Evolutionary conservation across 2,113 vertebrate genomes (phyloP).

Genomic region (Psilopsiagon aymara): DNA sequence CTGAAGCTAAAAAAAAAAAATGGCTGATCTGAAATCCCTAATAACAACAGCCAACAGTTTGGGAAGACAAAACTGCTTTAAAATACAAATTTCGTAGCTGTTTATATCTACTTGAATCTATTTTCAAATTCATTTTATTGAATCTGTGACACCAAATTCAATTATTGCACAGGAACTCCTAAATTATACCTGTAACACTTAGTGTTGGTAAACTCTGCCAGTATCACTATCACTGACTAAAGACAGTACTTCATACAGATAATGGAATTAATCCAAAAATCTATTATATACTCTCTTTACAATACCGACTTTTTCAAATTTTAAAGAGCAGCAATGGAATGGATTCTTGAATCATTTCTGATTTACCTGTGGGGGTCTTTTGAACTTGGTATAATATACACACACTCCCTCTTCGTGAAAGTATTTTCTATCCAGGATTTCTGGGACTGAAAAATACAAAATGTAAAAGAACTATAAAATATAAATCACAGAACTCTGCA

Average conservation of each 20-base stretch:
- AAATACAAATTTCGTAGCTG: neutral
- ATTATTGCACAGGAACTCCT: neutral
- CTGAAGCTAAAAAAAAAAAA: neutral
- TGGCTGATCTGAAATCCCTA: neutral
- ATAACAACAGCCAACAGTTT: neutral
- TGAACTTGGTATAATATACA: slow-evolving; percentile 98
- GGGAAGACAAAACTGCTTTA: neutral
- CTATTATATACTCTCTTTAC: neutral
- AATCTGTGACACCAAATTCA: neutral
- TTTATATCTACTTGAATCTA: neutral
- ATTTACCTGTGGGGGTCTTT: slow-evolving; percentile 99
- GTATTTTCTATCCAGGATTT: slow-evolving; percentile 99
- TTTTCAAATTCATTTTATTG: neutral
- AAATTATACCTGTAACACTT: neutral
- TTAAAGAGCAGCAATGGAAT: neutral
- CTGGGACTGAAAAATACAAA: slow-evolving; percentile 88
- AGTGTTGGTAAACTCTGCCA: neutral
- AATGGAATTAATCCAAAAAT: neutral
- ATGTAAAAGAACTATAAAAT: neutral
- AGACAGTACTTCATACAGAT: neutral
- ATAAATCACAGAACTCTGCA: neutral
- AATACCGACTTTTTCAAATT: neutral
- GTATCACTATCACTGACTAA: neutral
- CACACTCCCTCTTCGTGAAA: slow-evolving; percentile 99
- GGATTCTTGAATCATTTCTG: neutral